Base-by-base conservation (phyloP, 2,888 invertebrate species). In the Torymus auratus region DNA sequence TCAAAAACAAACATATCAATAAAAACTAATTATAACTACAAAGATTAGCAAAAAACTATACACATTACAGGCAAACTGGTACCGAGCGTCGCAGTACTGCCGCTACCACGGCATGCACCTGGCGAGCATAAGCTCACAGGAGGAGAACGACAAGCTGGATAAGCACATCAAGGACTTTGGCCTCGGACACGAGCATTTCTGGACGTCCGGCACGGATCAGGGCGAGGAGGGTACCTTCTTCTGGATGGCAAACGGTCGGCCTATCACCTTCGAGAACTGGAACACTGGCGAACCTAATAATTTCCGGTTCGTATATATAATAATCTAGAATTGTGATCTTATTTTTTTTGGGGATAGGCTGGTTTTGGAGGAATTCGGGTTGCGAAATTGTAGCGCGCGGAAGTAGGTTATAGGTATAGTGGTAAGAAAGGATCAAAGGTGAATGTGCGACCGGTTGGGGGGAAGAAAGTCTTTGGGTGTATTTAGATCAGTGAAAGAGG, bases 241-340 rank as follows among this genome's bases (percentile, higher is more conserved):
- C 93, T 97, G 97, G 97, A 96, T 97, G 96, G 95, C 97, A 13
- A 97, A 96, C 80, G 97, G 97, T 2, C 93, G 96, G 82, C 96
- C 97, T 0, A 94, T 97, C 70, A 96, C 97, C 50, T 97, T 96
- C 91, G 96, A 96, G 85, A 97, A 97, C 91, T 97, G 97, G 97
- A 97, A 97, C 92, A 96, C 97, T 0, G 97, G 97, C 0, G 97
- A 97, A 88, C 97, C 97, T 0, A 97, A 97, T 91, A 97, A 97
- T 92, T 97, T 97, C 93, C 87, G 89, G 91, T 90, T 86, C 78
- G 80, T 15, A 12, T 15, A 23, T 0, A 13, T n/a, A n/a, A n/a
- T n/a, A n/a, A n/a, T 69, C 56, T 15, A 23, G 10, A 20, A 20
- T 23, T 23, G 1, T 53, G 20, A 52, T 13, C 14, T n/a, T n/a